Evolutionary conservation across 2,113 vertebrate species (phyloP).

Genomic region (Cranoglanis bouderius): DNA sequence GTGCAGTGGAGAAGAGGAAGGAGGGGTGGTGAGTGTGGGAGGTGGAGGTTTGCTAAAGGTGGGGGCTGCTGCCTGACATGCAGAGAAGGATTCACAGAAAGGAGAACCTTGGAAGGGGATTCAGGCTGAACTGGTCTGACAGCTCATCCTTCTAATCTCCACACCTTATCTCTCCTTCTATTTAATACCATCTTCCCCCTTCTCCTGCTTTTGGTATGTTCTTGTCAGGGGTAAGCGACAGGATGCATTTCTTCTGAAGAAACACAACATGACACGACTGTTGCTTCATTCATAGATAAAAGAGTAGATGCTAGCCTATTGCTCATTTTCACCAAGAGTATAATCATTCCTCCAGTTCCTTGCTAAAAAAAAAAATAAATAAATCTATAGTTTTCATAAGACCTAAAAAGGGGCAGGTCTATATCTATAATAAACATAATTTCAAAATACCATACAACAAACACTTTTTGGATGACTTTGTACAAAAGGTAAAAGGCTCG

Average conservation of each 20-base stretch:
- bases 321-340: neutral
- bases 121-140: constrained; percentile 51
- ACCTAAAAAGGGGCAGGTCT: neutral
- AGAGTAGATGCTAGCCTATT: neutral
- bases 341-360: neutral
- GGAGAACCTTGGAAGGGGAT: constrained; percentile 34
- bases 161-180: neutral
- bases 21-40: neutral
- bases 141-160: constrained; percentile 11
- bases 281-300: too few relatives aligned
- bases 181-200: neutral
- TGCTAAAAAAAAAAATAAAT: neutral
- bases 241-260: neutral
- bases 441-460: neutral
- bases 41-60: constrained; percentile 14
- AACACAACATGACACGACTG: too few relatives aligned
- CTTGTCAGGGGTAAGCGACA: neutral
- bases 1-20: constrained; percentile 26
- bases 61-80: constrained; percentile 13
- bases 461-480: neutral
- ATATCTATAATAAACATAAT: neutral
- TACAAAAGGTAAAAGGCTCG: neutral
- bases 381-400: neutral
- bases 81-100: constrained; percentile 32
- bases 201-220: neutral